phyloP scores from a whole-genome alignment of 2,888 invertebrate genomes.

The Hirudinaria manillensis region DNA sequence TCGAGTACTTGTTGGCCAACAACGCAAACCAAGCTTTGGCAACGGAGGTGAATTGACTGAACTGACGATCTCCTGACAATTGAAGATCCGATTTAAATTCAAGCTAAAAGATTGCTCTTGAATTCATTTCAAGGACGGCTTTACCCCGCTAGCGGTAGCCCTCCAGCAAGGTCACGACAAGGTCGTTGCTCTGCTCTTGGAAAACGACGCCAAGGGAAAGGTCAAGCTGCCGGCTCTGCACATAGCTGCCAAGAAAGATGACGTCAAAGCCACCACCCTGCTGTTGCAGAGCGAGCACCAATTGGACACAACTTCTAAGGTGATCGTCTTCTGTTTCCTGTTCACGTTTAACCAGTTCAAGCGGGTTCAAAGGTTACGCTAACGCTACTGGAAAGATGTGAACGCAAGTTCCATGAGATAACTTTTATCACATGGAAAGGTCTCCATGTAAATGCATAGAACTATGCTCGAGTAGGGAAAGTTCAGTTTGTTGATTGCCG shows the following conservation, averaged over 20 bases:
- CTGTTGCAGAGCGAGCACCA: slow-evolving; percentile 95
- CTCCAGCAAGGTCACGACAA: slow-evolving; percentile 97
- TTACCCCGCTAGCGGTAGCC: slow-evolving; percentile 96
- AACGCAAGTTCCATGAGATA: too few species aligned
- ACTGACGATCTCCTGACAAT: too few species aligned
- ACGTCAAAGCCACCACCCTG: slow-evolving; percentile 92
- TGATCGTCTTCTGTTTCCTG: neutral
- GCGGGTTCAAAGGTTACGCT: too few species aligned
- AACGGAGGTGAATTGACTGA: slow-evolving; percentile 75
- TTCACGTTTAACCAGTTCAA: neutral
- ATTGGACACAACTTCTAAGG: slow-evolving; percentile 57
- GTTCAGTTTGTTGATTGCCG: too few species aligned
- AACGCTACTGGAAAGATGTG: too few species aligned
- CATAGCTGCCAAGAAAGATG: slow-evolving; percentile 99
- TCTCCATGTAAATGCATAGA: too few species aligned
- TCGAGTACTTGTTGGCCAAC: slow-evolving; percentile 82
- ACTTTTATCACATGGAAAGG: too few species aligned
- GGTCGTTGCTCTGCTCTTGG: slow-evolving; percentile 91
- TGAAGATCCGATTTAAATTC: too few species aligned
- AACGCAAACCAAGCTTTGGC: slow-evolving; percentile 96
- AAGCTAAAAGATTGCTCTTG: too few species aligned
- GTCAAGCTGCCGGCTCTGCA: slow-evolving; percentile 94
- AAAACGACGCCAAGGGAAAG: slow-evolving; percentile 94
- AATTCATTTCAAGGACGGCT: slow-evolving; percentile 79
- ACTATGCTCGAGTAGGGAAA: too few species aligned